A percentile compares a stretch with the other conserved stretches of the same genome.
phyloP scores from a whole-genome alignment of 2,888 invertebrate species.

The Melinaea menophilus region DNA sequence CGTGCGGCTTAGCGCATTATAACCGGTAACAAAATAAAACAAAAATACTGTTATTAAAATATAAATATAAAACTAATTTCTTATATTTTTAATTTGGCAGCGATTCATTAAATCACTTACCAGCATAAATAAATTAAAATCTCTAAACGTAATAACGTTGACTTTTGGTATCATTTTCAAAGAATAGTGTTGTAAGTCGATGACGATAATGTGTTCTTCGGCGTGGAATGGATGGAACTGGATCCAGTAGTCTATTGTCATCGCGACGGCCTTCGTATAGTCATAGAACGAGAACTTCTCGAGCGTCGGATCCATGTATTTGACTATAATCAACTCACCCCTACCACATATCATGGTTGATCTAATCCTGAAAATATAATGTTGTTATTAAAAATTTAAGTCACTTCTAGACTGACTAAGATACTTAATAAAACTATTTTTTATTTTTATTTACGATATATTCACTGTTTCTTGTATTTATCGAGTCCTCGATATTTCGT shows the following conservation, averaged over 20 bases:
- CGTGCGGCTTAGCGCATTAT: too few relatives aligned
- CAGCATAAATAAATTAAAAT: slow-evolving; percentile 55
- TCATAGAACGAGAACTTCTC: slow-evolving; percentile 59
- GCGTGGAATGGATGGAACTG: slow-evolving; percentile 40
- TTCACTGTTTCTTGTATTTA: too few relatives aligned
- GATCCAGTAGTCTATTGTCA: slow-evolving; percentile 59
- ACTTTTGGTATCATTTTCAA: slow-evolving; percentile 53
- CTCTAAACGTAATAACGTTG: slow-evolving; percentile 60
- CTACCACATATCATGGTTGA: slow-evolving; percentile 44
- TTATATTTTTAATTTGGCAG: too few relatives aligned
- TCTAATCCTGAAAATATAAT: slow-evolving; percentile 44
- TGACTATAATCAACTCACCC: slow-evolving; percentile 55
- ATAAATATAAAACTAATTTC: too few relatives aligned
- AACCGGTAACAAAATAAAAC: too few relatives aligned
- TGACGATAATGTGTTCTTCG: slow-evolving; percentile 52
- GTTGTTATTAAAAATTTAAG: neutral
- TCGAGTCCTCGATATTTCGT: too few relatives aligned
- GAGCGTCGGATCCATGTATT: slow-evolving; percentile 47
- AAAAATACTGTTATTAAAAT: too few relatives aligned
- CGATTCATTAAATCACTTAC: slow-evolving; percentile 41
- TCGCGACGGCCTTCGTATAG: slow-evolving; percentile 47
- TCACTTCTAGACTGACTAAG: too few relatives aligned
- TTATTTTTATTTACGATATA: too few relatives aligned
- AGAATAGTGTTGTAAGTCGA: slow-evolving; percentile 55
- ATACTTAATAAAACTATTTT: too few relatives aligned